A percentile compares a stretch with the other conserved stretches of the same genome.
Conservation (phyloP, 2,797 vertebrate genomes). For the Pseudochaenichthys georgianus region DNA sequence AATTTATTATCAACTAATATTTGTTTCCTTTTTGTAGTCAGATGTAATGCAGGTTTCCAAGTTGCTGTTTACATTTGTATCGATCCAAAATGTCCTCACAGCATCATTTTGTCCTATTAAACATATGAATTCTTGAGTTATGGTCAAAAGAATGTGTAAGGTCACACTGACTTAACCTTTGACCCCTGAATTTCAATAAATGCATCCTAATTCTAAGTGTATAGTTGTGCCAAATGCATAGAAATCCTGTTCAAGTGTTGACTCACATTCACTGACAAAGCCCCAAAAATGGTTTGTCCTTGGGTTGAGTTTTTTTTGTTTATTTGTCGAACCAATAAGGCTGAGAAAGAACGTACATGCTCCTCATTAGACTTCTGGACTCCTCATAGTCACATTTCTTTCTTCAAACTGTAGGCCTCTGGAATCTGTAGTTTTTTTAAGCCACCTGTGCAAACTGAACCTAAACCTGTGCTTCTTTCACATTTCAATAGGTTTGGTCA, state of each 20-base stretch:
- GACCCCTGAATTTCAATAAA: too few species aligned
- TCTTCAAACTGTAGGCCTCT: not conserved
- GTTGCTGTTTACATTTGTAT: too few species aligned
- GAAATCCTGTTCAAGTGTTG: too few species aligned
- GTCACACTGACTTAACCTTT: too few species aligned
- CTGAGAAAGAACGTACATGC: not conserved
- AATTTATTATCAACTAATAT: too few species aligned
- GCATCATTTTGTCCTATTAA: too few species aligned
- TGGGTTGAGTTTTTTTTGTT: not conserved
- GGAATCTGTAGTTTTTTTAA: not conserved
- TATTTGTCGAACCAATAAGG: not conserved
- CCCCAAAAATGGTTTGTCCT: not conserved
- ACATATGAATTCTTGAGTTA: too few species aligned
- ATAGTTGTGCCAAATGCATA: too few species aligned
- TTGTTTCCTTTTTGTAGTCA: not conserved
- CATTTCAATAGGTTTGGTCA: slow-evolving; percentile 3
- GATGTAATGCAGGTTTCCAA: not conserved
- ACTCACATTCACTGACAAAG: not conserved
- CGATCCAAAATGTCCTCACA: too few species aligned
- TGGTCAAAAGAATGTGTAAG: too few species aligned
- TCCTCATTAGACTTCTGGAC: not conserved
- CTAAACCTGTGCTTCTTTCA: not conserved
- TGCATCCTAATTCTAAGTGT: too few species aligned
- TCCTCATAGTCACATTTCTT: not conserved
- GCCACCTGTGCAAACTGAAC: not conserved